Conservation (phyloP, 2,888 invertebrate genomes). For the Dolichopus griseipennis region DNA sequence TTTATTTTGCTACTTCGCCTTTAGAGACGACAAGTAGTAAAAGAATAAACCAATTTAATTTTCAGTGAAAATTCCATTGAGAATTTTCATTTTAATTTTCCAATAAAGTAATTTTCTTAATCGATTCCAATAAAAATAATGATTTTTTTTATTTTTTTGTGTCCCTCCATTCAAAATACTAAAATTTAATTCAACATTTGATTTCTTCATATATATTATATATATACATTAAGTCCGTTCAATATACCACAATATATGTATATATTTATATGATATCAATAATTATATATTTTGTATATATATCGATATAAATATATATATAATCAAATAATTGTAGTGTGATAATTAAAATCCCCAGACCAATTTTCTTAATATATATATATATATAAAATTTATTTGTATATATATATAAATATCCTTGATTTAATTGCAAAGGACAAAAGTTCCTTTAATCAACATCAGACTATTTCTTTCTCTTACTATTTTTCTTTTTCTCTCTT, state of each 20-base stretch:
- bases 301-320: background rate
- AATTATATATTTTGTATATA: too few relatives aligned
- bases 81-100: background rate
- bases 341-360: slow-evolving; percentile 1
- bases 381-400: background rate
- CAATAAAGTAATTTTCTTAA: slow-evolving; percentile 6
- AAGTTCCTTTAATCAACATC: background rate
- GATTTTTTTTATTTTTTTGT: too few relatives aligned
- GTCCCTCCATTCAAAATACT: too few relatives aligned
- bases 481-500: too few relatives aligned
- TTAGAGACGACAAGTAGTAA: too few relatives aligned
- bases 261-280: too few relatives aligned
- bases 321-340: background rate
- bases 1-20: too few relatives aligned
- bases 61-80: background rate
- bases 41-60: background rate
- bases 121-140: background rate
- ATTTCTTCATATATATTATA: too few relatives aligned
- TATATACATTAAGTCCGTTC: too few relatives aligned
- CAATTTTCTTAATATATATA: background rate
- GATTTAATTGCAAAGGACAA: slow-evolving; percentile 2
- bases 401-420: background rate
- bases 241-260: too few relatives aligned
- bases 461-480: too few relatives aligned
- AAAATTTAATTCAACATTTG: too few relatives aligned